Base-by-base conservation (phyloP, 2,888 invertebrate species). In the Leptinotarsa peninsularis region DNA sequence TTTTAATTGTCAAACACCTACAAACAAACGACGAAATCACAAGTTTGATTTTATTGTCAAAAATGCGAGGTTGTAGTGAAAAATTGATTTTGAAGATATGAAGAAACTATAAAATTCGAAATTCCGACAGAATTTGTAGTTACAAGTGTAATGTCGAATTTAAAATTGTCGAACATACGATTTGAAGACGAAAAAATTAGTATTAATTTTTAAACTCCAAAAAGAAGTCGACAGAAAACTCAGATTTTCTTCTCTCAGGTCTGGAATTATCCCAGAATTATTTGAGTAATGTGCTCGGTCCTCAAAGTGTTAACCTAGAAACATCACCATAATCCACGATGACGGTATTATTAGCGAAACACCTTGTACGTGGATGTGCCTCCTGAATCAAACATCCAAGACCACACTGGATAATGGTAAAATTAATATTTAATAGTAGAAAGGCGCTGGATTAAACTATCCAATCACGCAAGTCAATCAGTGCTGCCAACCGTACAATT, bases 361-460 rank as follows among this genome's bases (percentile, higher is more conserved):
- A 63, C 63, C 63, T 63, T 63, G 63, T 63, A 63, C 63, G 10
- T 63, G 33, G 56, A 58, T 58, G 56, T 4, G 49, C 33, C 58
- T 21, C 70, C 23, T 60, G 70, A 60, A 70, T 58, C 58, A 58
- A 58, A 70, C 58, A 58, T 70, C 60, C 4, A 70, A 70, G 56
- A 56, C 70, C 70, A 70, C 70, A 70, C 70, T 60, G 70, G 56
- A 70, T 70, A 70, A 70, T 70, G 58, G 58, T 60, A 75, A 79
- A 43, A 79, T 85, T 82, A 84, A 85, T 84, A 84, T 80, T 85
- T 83, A 80, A 84, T 80, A 72, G 68, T 63, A 58, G 17, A 49
- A 78, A 80, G 81, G 83, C 83, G 83, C 82, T 78, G 82, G 83
- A 84, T 84, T 84, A 84, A 85, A 84, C 83, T 83, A 76, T 83